Evolutionary conservation across 2,888 invertebrate species (phyloP).

Genomic region (Diadegma fenestrale): DNA sequence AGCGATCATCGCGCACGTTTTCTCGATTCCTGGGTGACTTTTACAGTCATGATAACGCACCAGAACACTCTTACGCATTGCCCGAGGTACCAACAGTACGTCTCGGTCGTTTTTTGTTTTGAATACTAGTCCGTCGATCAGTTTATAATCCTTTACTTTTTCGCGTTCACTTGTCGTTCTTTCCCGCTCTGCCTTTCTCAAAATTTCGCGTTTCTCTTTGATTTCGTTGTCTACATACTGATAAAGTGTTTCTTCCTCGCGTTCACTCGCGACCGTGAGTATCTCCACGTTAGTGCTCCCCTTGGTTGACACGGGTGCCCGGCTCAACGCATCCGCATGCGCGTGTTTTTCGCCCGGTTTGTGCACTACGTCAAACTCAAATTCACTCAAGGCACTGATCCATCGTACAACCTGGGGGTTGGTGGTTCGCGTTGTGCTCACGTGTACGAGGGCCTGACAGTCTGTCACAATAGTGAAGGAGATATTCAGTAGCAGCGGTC

Average conservation of each 20-base stretch:
- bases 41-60: slow-evolving; percentile 13
- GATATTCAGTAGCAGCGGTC: no score
- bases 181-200: neutral
- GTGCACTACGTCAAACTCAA: slow-evolving; percentile 63
- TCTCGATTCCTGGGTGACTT: slow-evolving; percentile 1
- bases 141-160: neutral
- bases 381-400: slow-evolving; percentile 18
- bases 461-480: no score
- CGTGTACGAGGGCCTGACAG: neutral
- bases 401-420: neutral
- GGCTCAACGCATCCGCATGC: slow-evolving; percentile 69
- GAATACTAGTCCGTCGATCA: slow-evolving; percentile 12
- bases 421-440: no score
- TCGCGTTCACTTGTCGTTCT: neutral
- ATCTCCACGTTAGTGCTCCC: no score
- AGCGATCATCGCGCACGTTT: neutral
- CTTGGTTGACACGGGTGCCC: no score
- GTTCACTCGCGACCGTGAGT: no score
- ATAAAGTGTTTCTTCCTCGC: slow-evolving; percentile 27
- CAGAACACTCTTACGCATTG: slow-evolving; percentile 11
- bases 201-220: neutral
- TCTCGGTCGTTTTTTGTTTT: no score
- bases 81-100: neutral
- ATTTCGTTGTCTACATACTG: neutral
- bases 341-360: slow-evolving; percentile 68